Evolutionary conservation across 2,113 vertebrate species (phyloP).

Genomic region (Hippocampus abdominalis): DNA sequence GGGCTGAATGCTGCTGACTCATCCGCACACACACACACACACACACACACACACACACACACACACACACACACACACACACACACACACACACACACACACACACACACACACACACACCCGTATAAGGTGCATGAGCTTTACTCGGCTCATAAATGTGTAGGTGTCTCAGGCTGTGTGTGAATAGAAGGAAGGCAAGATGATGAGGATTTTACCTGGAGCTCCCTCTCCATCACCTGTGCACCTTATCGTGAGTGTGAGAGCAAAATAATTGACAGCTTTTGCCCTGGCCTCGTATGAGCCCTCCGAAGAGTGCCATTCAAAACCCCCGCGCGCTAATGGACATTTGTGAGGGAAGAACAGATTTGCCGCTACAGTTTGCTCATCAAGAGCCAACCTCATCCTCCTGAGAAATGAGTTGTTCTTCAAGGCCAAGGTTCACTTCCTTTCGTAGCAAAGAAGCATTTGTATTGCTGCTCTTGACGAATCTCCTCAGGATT

Average conservation of each 20-base stretch:
- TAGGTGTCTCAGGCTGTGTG: conserved; percentile 20
- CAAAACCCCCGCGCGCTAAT: conserved; percentile 5
- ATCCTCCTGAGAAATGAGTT: not conserved
- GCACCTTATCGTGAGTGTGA: conserved; percentile 16
- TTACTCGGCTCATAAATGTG: conserved; percentile 20
- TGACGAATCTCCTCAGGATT: not conserved
- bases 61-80: no score
- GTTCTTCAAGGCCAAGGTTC: not conserved
- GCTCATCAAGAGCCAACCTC: conserved; percentile 14
- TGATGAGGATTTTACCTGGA: conserved; percentile 9
- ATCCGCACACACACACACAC: conserved; percentile 34
- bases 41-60: conserved; percentile 16
- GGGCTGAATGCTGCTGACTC: conserved; percentile 56
- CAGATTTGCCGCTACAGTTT: not conserved
- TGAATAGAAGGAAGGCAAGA: not conserved
- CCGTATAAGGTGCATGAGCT: conserved; percentile 12
- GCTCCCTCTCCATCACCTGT: conserved; percentile 17
- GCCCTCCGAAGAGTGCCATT: conserved; percentile 11
- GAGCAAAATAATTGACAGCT: conserved; percentile 21
- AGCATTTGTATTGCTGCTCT: not conserved
- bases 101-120: no score
- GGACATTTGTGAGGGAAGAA: conserved; percentile 6
- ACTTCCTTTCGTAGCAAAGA: not conserved
- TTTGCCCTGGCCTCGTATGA: conserved; percentile 19
- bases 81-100: no score